Evolutionary conservation across 2,113 vertebrate genomes (phyloP).

Genomic region (Cyprinodon brontotheroides): DNA sequence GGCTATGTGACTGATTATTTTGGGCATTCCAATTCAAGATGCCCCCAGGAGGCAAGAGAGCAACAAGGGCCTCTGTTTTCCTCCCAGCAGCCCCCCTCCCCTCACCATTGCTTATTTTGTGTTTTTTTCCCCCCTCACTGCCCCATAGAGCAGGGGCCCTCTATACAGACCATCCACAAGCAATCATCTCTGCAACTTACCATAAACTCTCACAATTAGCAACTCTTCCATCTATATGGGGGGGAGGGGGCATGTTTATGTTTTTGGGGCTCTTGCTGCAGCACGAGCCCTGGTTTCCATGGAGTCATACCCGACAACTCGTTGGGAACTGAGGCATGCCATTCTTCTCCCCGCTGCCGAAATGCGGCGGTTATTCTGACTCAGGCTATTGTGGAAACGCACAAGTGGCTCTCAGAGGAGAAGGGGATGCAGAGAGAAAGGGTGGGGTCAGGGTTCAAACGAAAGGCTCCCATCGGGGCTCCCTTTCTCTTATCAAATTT

Average conservation of each 20-base stretch:
- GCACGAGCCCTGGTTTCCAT: conserved; percentile 81
- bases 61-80: conserved; percentile 73
- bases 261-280: conserved; percentile 18
- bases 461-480: conserved; percentile 66
- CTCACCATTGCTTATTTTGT: neutral
- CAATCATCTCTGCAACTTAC: conserved; percentile 71
- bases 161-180: conserved; percentile 60
- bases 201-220: conserved; percentile 72
- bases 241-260: conserved; percentile 44
- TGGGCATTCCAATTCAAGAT: conserved; percentile 72
- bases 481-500: conserved; percentile 79
- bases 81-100: conserved; percentile 7
- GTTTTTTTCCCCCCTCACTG: conserved; percentile 48
- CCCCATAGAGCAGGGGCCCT: conserved; percentile 63
- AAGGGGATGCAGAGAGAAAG: conserved; percentile 69
- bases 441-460: conserved; percentile 77
- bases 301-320: conserved; percentile 75
- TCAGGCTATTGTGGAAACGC: conserved; percentile 76
- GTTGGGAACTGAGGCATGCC: conserved; percentile 65
- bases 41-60: conserved; percentile 65
- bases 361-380: conserved; percentile 74
- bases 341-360: conserved; percentile 71
- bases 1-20: conserved; percentile 77
- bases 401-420: conserved; percentile 82
- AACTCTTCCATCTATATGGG: conserved; percentile 68